Evolutionary conservation across 2,113 vertebrate species (phyloP).

Genomic region (Dolichallabes microphthalmus): DNA sequence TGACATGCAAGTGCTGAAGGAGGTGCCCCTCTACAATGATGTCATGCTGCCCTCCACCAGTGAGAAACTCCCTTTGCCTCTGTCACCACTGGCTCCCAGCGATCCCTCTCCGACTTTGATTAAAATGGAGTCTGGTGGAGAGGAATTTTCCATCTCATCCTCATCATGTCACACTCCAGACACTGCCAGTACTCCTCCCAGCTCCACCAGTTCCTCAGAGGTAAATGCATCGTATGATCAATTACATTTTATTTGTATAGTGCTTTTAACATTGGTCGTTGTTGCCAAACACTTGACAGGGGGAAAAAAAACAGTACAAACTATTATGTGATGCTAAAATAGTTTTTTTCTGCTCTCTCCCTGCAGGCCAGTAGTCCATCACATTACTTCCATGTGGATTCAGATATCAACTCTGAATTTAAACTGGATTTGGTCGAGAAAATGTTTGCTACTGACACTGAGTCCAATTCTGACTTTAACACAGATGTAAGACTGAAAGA

Average conservation of each 20-base stretch:
- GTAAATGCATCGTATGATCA: conserved; percentile 14
- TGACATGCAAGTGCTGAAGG: conserved; percentile 83
- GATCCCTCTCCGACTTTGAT: conserved; percentile 79
- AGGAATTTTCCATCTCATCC: conserved; percentile 73
- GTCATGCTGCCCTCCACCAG: conserved; percentile 92
- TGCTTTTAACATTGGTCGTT: too few relatives aligned
- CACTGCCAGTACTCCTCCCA: conserved; percentile 71
- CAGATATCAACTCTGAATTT: conserved; percentile 87
- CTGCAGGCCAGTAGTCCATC: conserved; percentile 79
- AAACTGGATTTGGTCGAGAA: conserved; percentile 96
- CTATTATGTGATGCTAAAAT: neutral
- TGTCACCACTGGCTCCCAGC: conserved; percentile 84
- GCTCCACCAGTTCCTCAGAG: conserved; percentile 49
- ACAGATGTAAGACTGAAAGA: conserved; percentile 75
- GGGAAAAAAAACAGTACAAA: neutral
- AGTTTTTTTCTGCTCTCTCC: conserved; percentile 33
- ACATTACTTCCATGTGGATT: conserved; percentile 77
- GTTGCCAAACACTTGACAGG: too few relatives aligned
- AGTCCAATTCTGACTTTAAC: conserved; percentile 87
- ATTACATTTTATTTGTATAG: too few relatives aligned
- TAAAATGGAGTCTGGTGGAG: conserved; percentile 55
- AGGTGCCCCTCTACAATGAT: conserved; percentile 92
- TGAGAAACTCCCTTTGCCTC: conserved; percentile 82
- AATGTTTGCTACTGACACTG: conserved; percentile 93
- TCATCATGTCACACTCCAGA: conserved; percentile 68